phyloP scores from a whole-genome alignment of 1,140 invertebrate species.

The Rhopalosiphum padi region DNA sequence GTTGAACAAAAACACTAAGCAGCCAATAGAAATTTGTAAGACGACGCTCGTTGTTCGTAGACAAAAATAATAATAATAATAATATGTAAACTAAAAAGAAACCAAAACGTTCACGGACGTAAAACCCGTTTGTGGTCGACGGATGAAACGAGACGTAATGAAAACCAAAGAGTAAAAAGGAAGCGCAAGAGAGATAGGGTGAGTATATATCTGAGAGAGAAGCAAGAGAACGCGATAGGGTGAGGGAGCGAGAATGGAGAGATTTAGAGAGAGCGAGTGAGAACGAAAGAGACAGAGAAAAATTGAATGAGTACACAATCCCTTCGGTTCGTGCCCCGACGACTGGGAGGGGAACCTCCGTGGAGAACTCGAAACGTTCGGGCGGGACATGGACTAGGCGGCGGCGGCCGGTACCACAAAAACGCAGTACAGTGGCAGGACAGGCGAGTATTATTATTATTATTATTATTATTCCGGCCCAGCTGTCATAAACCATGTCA shows the following conservation, averaged over 20 bases:
- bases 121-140: constrained; percentile 15
- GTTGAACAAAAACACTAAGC: neutral
- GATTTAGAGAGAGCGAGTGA: neutral
- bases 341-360: neutral
- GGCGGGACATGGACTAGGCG: neutral
- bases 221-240: neutral
- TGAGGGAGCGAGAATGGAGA: neutral
- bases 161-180: neutral
- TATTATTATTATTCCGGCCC: neutral
- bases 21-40: constrained; percentile 8
- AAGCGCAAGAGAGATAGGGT: neutral
- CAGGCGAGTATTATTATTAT: neutral
- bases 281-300: neutral
- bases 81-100: neutral
- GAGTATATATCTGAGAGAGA: neutral
- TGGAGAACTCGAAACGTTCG: neutral
- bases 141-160: neutral
- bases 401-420: constrained; percentile 7
- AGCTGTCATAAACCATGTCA: constrained; percentile 57
- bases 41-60: neutral
- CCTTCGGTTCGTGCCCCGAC: neutral
- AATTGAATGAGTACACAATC: neutral
- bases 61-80: constrained; percentile 16
- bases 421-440: neutral
- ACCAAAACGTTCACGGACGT: neutral